A percentile compares a stretch with the other conserved stretches of the same genome.
Evolutionary conservation across 2,888 invertebrate species (phyloP).

Genomic region (Drosophila heteroneura): DNA sequence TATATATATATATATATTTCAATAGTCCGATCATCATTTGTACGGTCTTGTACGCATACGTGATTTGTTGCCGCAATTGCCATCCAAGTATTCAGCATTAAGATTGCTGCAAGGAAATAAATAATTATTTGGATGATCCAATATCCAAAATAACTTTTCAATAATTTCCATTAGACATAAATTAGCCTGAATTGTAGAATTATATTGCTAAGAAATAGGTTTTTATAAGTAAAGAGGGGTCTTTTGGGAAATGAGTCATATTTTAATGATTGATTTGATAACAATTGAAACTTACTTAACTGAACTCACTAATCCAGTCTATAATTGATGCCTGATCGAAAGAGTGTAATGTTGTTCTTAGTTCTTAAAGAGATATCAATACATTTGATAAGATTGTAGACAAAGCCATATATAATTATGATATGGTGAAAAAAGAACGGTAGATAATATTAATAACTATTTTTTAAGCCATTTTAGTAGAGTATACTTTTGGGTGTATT

Average conservation of each 20-base stretch:
- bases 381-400: conserved; percentile 31
- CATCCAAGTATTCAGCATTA: too few species aligned
- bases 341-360: not conserved
- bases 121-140: too few species aligned
- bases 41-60: too few species aligned
- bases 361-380: not conserved
- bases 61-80: too few species aligned
- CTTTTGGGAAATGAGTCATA: not conserved
- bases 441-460: not conserved
- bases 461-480: not conserved
- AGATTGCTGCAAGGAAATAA: too few species aligned
- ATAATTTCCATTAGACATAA: too few species aligned
- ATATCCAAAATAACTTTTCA: too few species aligned
- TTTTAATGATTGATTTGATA: not conserved
- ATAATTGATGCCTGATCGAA: not conserved
- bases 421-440: not conserved
- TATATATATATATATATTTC: too few species aligned
- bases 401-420: not conserved
- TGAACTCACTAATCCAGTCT: not conserved
- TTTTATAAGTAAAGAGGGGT: not conserved
- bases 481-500: conserved; percentile 53
- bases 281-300: not conserved
- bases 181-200: too few species aligned
- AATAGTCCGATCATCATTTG: too few species aligned
- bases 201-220: not conserved